phyloP scores from a whole-genome alignment of 2,888 invertebrate species.

The Priocnemis perturbator region DNA sequence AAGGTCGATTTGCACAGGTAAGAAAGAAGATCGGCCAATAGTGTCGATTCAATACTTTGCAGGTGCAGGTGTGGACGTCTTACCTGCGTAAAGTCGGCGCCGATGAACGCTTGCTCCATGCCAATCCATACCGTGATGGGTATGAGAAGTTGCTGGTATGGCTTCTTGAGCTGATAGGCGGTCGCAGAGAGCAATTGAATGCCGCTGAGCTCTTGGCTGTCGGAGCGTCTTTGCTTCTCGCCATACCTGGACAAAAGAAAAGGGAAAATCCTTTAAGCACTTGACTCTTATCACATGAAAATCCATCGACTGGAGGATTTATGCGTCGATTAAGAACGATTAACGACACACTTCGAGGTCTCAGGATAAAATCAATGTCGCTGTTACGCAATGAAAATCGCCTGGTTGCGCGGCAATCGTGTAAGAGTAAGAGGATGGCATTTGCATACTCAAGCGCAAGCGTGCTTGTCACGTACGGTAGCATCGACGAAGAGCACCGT shows the following conservation, averaged over 20 bases:
- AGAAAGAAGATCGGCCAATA: too few species aligned
- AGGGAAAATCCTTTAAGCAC: neutral
- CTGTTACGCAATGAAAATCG: constrained; percentile 12
- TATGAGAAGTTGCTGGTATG: constrained; percentile 93
- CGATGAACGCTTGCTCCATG: constrained; percentile 97
- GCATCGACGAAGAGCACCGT: too few species aligned
- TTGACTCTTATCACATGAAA: neutral
- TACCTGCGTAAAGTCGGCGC: constrained; percentile 92
- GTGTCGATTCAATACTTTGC: too few species aligned
- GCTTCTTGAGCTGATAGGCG: constrained; percentile 91
- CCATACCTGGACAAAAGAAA: constrained; percentile 81
- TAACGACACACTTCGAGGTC: constrained; percentile 11
- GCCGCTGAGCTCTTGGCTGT: constrained; percentile 86
- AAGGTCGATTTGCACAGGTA: too few species aligned
- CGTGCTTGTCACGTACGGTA: too few species aligned
- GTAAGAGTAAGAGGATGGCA: too few species aligned
- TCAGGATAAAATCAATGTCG: constrained; percentile 6
- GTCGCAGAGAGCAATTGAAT: constrained; percentile 91
- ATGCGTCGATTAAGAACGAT: constrained; percentile 8
- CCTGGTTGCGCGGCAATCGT: too few species aligned
- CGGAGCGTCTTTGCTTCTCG: constrained; percentile 86
- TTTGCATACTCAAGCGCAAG: too few species aligned
- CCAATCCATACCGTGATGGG: constrained; percentile 98
- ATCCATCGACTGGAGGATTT: constrained; percentile 6
- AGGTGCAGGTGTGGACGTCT: neutral